These are phyloP conservation scores for Catharus ustulatus DNA, from an alignment of 2,797 vertebrate genomes.

Conservation along the genomic window DNA sequence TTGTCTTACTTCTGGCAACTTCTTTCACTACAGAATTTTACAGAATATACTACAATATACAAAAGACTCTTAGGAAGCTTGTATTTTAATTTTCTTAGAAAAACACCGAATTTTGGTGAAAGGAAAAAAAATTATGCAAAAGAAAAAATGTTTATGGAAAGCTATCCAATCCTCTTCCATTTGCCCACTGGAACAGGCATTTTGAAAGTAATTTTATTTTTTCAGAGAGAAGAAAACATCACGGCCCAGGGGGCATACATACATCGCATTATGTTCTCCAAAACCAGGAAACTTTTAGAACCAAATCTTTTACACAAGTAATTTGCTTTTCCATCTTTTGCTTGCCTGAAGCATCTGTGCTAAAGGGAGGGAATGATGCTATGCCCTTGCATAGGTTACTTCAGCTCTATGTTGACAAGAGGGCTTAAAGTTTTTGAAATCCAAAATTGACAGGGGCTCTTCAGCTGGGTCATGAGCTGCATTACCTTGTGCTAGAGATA, in stretches of 20 bases:
- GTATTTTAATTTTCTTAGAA: not conserved
- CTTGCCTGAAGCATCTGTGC: not conserved
- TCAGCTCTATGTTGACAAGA: not conserved
- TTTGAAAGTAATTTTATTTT: not conserved
- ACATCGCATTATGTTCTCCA: not conserved
- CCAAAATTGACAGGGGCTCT: not conserved
- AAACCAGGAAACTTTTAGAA: not conserved
- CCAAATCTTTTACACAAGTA: not conserved
- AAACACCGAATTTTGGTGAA: not conserved
- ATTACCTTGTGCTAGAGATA: not conserved
- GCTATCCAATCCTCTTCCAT: not conserved
- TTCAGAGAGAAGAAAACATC: not conserved
- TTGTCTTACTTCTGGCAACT: not conserved
- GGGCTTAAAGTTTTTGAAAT: not conserved
- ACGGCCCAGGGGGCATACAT: fast-evolving
- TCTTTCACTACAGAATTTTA: not conserved
- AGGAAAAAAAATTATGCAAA: not conserved
- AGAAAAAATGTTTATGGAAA: not conserved
- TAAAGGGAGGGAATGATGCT: not conserved
- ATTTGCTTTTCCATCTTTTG: not conserved
- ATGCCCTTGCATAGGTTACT: not conserved
- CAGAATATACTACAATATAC: not conserved
- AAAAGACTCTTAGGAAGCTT: not conserved
- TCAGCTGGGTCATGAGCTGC: not conserved
- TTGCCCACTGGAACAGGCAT: not conserved